Evolutionary conservation across 1,140 invertebrate genomes (phyloP), one percentile per base, ranked within the genome.

Genomic region (Physella acuta): DNA sequence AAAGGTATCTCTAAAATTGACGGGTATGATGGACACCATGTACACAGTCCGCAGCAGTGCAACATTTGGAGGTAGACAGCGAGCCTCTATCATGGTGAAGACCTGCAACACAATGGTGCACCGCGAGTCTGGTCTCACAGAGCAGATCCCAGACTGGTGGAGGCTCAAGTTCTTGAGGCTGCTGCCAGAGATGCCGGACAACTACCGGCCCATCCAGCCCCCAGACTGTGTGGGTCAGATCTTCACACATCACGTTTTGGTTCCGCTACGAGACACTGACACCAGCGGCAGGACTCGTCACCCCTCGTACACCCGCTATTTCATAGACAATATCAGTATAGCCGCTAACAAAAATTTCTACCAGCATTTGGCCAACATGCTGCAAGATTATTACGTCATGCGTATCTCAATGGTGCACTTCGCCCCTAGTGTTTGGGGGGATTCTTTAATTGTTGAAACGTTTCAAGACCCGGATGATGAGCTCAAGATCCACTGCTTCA

Each of bases 261-360:
- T 75, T 36, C 71, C 74, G 0, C 63, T 67, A 20, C 67, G 64
- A 30, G 74, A 75, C 53, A 72, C 71, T 33, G 71, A 75, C 37
- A 70, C 66, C 36, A 69, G 66, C 30, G 70, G 74, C 3, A 30
- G 66, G n/a, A 75, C 74, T 5, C 53, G 67, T n/a, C 72, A 72
- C 26, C 59, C 74, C 5, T 68, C 69, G 3, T 75, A 75, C 53
- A 49, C 72, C 0, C 52, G 71, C 11, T 75, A 75, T 55, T 69
- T 75, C 49, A 44, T 70, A n/a, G 74, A 75, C 61, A 73, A 73
- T 49, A 72, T 72, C 36, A 73, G 71, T 62, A 73, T 75, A 34
- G 74, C 74, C 26, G 66, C 74, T 20, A 36, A 69, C 39, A 44
- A 55, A 53, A 60, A 62, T 37, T 75, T 75, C 52, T 75, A 71